Evolutionary conservation across 2,113 vertebrate species (phyloP).

Genomic region (Crypturellus undulatus): DNA sequence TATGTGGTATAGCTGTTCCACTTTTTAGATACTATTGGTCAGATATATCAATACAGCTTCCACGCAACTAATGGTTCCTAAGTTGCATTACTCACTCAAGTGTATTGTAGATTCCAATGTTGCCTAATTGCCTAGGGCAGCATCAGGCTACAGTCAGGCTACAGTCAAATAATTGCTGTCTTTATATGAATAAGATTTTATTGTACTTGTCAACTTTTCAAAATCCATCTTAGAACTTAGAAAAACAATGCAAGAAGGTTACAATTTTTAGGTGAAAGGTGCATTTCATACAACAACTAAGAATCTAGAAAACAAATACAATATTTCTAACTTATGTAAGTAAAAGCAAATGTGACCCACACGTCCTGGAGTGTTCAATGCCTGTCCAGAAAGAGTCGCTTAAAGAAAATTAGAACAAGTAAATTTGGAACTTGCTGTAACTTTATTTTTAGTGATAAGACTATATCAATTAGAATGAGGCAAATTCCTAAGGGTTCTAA

Average conservation of each 20-base stretch:
- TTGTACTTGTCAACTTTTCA: not conserved
- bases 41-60: not conserved
- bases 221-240: not conserved
- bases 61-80: not conserved
- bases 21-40: not conserved
- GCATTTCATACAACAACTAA: not conserved
- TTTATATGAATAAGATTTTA: not conserved
- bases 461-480: not conserved
- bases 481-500: not conserved
- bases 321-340: not conserved
- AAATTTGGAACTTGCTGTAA: not conserved
- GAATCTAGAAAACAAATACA: not conserved
- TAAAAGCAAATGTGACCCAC: not conserved
- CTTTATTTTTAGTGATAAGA: not conserved
- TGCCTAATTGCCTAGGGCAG: not conserved
- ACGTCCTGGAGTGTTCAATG: not conserved
- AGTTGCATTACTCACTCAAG: not conserved
- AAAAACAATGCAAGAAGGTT: not conserved
- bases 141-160: not conserved
- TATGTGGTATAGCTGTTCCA: not conserved
- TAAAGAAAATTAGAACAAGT: not conserved
- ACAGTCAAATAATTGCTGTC: not conserved
- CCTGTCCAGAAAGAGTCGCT: not conserved
- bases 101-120: not conserved
- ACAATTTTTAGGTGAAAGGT: not conserved